These are phyloP conservation scores for Phthorimaea operculella DNA, from an alignment of 1,140 invertebrate genomes.

Conservation along the genomic window DNA sequence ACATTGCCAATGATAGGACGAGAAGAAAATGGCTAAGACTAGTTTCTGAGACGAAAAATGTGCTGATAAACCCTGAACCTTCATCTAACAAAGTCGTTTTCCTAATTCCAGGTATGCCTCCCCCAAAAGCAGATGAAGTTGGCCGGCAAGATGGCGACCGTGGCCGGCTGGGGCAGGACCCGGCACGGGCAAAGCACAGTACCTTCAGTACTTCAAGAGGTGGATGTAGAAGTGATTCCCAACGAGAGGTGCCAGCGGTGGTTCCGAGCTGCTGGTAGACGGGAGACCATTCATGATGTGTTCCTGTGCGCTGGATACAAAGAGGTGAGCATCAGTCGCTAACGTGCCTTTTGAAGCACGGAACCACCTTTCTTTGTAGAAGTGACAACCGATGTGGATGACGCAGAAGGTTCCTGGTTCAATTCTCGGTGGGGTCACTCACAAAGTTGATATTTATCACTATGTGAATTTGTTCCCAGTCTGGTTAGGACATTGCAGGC, in stretches of 20 bases:
- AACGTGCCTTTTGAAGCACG: neutral
- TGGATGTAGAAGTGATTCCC: slow-evolving; percentile 89
- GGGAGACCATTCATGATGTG: slow-evolving; percentile 92
- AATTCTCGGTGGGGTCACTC: no score
- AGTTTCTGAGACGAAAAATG: no score
- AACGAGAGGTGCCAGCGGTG: slow-evolving; percentile 91
- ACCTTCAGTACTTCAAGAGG: slow-evolving; percentile 79
- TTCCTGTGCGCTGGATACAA: slow-evolving; percentile 94
- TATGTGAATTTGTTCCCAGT: no score
- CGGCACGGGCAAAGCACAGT: slow-evolving; percentile 84
- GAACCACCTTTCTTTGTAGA: no score
- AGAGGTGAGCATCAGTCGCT: slow-evolving; percentile 70
- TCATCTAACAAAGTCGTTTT: no score
- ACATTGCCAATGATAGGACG: no score
- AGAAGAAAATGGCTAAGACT: no score
- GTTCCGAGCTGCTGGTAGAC: slow-evolving; percentile 88
- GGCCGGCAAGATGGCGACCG: slow-evolving; percentile 85
- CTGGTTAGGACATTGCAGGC: no score
- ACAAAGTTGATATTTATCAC: no score
- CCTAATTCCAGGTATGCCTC: slow-evolving; percentile 80
- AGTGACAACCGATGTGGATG: no score
- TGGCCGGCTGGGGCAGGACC: slow-evolving; percentile 91
- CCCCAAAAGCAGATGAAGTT: slow-evolving; percentile 80
- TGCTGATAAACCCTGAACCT: no score
- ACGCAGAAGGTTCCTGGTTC: no score